A percentile compares a stretch with the other conserved stretches of the same genome.
These are phyloP conservation scores for Cryptomyrus ogoouensis DNA, from an alignment of 2,113 vertebrate species.

Conservation along the genomic window DNA sequence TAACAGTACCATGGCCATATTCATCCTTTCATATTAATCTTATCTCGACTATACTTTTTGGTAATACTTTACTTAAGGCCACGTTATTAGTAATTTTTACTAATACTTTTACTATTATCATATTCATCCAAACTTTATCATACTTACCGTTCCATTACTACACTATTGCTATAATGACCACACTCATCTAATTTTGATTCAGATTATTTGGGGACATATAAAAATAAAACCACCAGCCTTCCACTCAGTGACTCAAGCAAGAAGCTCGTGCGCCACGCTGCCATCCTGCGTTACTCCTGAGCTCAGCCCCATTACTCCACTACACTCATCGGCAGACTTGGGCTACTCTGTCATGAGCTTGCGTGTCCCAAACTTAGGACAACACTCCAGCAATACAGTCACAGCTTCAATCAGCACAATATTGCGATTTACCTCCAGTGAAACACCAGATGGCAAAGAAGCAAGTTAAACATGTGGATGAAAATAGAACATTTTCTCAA, in stretches of 20 bases:
- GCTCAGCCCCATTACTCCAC: slow-evolving; percentile 12
- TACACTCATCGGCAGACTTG: slow-evolving; percentile 31
- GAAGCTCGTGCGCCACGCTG: slow-evolving; percentile 13
- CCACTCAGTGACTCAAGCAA: not conserved
- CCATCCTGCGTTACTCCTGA: not conserved
- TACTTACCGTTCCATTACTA: not conserved
- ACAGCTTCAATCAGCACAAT: slow-evolving; percentile 52
- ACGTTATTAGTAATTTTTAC: not conserved
- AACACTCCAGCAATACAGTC: slow-evolving; percentile 37
- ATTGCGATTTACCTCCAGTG: slow-evolving; percentile 49
- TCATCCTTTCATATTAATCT: not conserved
- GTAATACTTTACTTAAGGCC: not conserved
- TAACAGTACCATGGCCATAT: not conserved
- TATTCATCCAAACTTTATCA: not conserved
- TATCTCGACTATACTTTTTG: not conserved
- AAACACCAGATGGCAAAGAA: slow-evolving; percentile 53
- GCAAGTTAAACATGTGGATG: slow-evolving; percentile 46
- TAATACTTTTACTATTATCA: not conserved
- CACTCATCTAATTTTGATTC: not conserved
- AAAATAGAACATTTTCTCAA: slow-evolving; percentile 30
- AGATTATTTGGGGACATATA: not conserved
- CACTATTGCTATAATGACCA: not conserved
- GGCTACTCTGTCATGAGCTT: too few species aligned
- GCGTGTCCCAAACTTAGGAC: not conserved
- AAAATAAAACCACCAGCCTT: not conserved